These are phyloP conservation scores for Hippocampus guttulatus DNA, from an alignment of 2,113 vertebrate genomes.

Conservation along the genomic window DNA sequence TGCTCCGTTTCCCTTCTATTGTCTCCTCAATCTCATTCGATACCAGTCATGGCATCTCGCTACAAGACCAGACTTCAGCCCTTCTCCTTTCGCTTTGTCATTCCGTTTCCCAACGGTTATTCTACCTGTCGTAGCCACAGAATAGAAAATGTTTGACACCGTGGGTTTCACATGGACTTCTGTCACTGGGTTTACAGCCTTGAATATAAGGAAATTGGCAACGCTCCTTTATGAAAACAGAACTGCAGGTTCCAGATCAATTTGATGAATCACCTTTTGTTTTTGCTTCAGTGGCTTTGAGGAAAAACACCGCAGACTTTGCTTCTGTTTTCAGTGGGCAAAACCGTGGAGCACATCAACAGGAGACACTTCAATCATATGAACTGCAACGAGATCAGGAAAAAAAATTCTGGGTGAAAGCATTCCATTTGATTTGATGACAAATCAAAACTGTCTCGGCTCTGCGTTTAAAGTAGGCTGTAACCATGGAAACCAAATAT, in stretches of 20 bases:
- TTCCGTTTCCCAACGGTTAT: background rate
- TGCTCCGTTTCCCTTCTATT: constrained; percentile 5
- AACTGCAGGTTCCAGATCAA: background rate
- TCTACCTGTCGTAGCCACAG: background rate
- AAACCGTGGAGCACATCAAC: constrained; percentile 2
- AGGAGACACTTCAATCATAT: constrained; percentile 22
- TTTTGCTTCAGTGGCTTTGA: background rate
- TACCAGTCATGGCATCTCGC: background rate
- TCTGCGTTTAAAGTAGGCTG: constrained; percentile 31
- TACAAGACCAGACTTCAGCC: background rate
- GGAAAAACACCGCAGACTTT: background rate
- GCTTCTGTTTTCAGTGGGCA: background rate
- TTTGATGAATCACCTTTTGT: background rate
- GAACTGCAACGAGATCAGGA: constrained; percentile 16
- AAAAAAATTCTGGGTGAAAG: constrained; percentile 17
- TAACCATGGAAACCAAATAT: constrained; percentile 56
- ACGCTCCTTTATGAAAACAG: background rate
- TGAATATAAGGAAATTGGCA: background rate
- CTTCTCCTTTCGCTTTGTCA: background rate
- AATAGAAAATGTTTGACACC: background rate
- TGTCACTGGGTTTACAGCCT: background rate
- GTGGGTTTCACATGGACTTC: background rate
- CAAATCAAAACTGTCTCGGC: constrained; percentile 24
- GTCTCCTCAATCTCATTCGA: background rate
- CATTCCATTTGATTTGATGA: background rate